Base-by-base conservation (phyloP, 30 jellyfish, hydroid and myxozoan genomes). In the Sanderia malayensis region DNA sequence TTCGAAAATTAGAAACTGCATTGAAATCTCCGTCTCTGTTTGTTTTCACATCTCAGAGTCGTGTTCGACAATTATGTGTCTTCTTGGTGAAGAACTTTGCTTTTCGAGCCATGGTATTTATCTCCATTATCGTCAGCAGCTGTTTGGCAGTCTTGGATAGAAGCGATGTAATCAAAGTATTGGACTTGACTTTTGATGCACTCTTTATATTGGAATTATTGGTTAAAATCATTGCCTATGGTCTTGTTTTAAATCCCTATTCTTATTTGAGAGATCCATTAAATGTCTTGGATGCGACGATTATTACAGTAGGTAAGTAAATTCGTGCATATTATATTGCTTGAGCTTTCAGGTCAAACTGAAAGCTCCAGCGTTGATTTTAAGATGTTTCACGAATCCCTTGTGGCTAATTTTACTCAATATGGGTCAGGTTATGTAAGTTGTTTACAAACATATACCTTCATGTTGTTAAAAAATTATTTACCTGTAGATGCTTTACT, bases 231-330 rank as follows among this genome's bases (percentile, higher is more conserved):
- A 60, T 87, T 27, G 85, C 97, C 3, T 81, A 74, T 63, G 97
- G 97, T 19, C 46, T 87, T 44, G 23, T 73, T 27, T 37, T 73
- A 30, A 91, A 87, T 47, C 80, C 74, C 9, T 53, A 63, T 29
- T 83, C 96, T 17, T 87, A 67, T 76, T 22, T 81, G 34, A 92
- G 97, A 13, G 92, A 81, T 73, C 71, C 91, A 18, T 31, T 87
- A 70, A 87, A 87, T 41, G 73, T 81, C 19, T 33, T 87, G 17
- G 97, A 87, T 68, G 77, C 78, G 25, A 44, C 55, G 28, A 65
- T 76, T 18, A 94, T 80, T 1, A 10, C 57, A 21, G 19, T 68
- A 11, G 85, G 85, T 73, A 31, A 53, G 85, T 18, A 1, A 4
- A 18, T 19, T 4, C 23, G 19, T 4, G 4, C 6, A 28, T 26